Evolutionary conservation across 2,113 vertebrate species (phyloP), one percentile per base, ranked within the genome.

Genomic region (Hemichromis elongatus): DNA sequence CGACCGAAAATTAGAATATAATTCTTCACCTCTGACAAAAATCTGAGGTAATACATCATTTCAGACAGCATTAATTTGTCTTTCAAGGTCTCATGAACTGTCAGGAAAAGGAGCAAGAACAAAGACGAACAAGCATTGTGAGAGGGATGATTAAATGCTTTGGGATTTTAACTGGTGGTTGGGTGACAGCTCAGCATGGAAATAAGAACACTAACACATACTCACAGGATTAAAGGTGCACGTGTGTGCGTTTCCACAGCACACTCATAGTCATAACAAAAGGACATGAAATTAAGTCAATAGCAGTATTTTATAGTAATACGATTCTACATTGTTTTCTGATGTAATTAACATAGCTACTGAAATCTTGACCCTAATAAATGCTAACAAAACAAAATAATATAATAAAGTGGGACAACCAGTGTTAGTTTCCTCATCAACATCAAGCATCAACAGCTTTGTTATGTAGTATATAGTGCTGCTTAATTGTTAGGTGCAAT

Each of bases 361-460:
- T 33, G 57, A 79, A 16, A 73, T 47, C 14, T 11, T 63, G 63
- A 28, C 80, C 53, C 24, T 35, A 37, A 37, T 66, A 21, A 0
- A 21, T 68, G 35, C 61, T 24, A 14, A 61, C 18, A 61, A 45
- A 79, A 82, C 37, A 56, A 26, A 73, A 77, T 21, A 75, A 68
- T 79, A n/a, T 0, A 63, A 54, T 77, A 70, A 83, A 86, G 45
- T 87, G 24, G 81, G 79, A 79, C 89, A 89, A 54, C 52, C 63
- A 53, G 63, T 35, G 63, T 24, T 40, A 82, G 53, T 83, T 89
- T 83, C 77, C 53, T 19, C 13, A 4, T n/a, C n/a, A n/a, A n/a
- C n/a, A n/a, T n/a, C n/a, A 80, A 66, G 85, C 85, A 88, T 89
- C 79, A 77, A 19, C 33, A 84, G 33, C 18, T 14, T 56, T 59